phyloP scores from a whole-genome alignment of 2,888 invertebrate species.

The Dione juno region DNA sequence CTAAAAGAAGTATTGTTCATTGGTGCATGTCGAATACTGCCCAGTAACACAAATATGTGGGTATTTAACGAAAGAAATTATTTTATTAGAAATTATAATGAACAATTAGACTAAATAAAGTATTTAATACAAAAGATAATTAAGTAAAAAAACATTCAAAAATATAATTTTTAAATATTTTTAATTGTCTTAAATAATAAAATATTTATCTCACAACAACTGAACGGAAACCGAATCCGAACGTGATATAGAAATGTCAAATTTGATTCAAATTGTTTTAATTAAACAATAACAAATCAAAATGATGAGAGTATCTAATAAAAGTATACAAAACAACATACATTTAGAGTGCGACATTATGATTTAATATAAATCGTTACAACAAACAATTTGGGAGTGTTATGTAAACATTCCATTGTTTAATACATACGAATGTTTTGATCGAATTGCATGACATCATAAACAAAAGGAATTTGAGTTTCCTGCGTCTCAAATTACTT shows the following conservation, averaged over 20 bases:
- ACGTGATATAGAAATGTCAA: slow-evolving; percentile 5
- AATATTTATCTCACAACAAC: not conserved
- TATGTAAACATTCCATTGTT: slow-evolving; percentile 68
- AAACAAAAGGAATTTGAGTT: slow-evolving; percentile 58
- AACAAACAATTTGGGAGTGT: slow-evolving; percentile 48
- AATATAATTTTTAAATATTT: too few species aligned
- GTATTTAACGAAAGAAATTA: too few species aligned
- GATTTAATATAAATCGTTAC: slow-evolving; percentile 39
- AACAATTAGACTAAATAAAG: too few species aligned
- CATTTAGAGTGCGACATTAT: slow-evolving; percentile 9
- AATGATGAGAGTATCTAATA: not conserved
- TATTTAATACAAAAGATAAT: too few species aligned
- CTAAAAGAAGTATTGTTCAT: too few species aligned
- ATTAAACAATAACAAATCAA: not conserved
- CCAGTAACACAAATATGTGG: too few species aligned
- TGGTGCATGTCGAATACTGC: too few species aligned
- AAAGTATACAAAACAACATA: slow-evolving; percentile 1
- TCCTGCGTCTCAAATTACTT: slow-evolving; percentile 68
- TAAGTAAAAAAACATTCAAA: too few species aligned
- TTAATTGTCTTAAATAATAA: not conserved
- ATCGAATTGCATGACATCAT: slow-evolving; percentile 61
- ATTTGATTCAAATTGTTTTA: not conserved
- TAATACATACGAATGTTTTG: slow-evolving; percentile 56
- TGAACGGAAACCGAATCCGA: not conserved
- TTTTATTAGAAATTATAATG: too few species aligned